These are phyloP conservation scores for Gavialis gangeticus DNA, from an alignment of 2,113 vertebrate species.

Conservation along the genomic window DNA sequence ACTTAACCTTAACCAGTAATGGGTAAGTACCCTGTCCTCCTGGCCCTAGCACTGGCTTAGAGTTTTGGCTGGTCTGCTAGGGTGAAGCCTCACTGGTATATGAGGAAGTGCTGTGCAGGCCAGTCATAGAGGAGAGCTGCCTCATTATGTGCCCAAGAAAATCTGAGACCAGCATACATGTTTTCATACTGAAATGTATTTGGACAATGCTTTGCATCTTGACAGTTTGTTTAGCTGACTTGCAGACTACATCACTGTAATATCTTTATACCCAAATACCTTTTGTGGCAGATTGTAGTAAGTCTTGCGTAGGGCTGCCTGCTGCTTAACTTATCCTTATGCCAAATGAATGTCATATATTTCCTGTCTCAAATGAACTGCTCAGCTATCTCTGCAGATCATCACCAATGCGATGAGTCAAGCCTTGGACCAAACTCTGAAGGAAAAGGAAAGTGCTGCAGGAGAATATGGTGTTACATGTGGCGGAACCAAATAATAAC, in stretches of 20 bases:
- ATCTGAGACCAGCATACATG: not conserved
- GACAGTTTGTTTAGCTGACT: not conserved
- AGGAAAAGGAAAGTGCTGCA: not conserved
- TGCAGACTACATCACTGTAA: not conserved
- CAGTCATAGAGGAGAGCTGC: conserved; percentile 16
- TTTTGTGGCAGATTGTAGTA: not conserved
- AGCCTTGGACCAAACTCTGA: not conserved
- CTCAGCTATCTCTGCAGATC: not conserved
- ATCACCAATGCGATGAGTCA: not conserved
- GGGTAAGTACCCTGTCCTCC: not conserved
- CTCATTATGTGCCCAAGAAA: not conserved
- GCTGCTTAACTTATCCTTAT: not conserved
- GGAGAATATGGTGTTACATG: not conserved
- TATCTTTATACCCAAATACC: not conserved
- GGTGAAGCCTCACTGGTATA: too few species aligned
- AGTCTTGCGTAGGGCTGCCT: not conserved
- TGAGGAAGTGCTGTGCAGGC: not conserved
- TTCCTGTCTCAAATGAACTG: not conserved
- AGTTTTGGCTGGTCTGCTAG: not conserved
- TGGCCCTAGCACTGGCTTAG: not conserved
- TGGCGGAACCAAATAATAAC: not conserved
- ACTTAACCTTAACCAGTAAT: not conserved
- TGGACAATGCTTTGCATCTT: not conserved
- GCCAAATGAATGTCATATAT: not conserved
- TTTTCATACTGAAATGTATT: not conserved